phyloP scores from a whole-genome alignment of 2,797 vertebrate genomes.

The Mormyrops boulengeri region DNA sequence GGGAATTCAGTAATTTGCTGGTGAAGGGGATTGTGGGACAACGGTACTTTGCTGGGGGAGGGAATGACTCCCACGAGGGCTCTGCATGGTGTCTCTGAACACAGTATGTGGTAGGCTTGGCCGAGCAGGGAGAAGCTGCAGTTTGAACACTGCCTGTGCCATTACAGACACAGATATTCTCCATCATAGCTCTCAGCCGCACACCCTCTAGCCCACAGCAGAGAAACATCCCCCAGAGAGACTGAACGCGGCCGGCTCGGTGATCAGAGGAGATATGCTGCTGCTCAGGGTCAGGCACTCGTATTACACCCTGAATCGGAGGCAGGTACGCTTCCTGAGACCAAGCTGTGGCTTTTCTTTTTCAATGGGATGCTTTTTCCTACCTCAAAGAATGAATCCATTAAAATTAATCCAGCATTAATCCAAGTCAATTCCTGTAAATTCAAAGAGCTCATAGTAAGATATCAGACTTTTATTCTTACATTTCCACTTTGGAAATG shows the following conservation, averaged over 20 bases:
- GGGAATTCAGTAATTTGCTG: not conserved
- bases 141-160: not conserved
- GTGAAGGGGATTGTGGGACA: not conserved
- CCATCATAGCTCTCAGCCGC: not conserved
- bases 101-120: not conserved
- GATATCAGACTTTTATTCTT: not conserved
- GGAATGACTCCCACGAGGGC: not conserved
- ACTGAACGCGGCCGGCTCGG: not conserved
- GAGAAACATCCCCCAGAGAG: not conserved
- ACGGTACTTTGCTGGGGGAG: not conserved
- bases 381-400: not conserved
- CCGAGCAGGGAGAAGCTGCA: not conserved
- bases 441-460: not conserved
- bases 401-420: not conserved
- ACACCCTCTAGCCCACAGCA: not conserved
- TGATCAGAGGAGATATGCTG: not conserved
- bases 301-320: not conserved
- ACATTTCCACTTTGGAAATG: not conserved
- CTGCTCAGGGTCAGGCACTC: not conserved
- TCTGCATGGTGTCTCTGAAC: not conserved
- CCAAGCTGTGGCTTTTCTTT: not conserved
- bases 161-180: not conserved
- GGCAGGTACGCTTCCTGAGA: not conserved
- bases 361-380: not conserved
- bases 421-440: not conserved